Conservation (phyloP, 2,888 invertebrate species). For the Hypselothyrea guttata region DNA sequence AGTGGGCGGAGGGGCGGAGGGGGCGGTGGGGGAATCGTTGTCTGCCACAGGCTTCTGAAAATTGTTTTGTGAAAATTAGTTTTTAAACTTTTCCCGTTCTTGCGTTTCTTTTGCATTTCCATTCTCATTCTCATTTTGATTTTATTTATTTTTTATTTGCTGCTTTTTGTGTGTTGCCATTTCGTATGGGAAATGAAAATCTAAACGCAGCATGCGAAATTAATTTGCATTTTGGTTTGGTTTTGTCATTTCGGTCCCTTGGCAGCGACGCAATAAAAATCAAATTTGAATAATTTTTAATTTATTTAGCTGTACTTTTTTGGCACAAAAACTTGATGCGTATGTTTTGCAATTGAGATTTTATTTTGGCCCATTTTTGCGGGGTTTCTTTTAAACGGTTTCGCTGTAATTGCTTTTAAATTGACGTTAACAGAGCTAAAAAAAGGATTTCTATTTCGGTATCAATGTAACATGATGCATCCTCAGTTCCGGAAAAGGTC, state of each 20-base stretch:
- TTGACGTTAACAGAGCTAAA: slow-evolving; percentile 24
- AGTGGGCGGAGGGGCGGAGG: slow-evolving; percentile 1
- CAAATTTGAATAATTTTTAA: slow-evolving; percentile 75
- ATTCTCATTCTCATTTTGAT: slow-evolving; percentile 19
- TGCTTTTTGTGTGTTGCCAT: slow-evolving; percentile 4
- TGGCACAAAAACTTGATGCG: slow-evolving; percentile 3
- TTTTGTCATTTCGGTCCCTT: slow-evolving; percentile 40
- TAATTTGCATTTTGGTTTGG: slow-evolving; percentile 68
- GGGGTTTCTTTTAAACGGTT: slow-evolving; percentile 30
- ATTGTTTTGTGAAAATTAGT: slow-evolving; percentile 77
- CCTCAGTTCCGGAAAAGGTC: not conserved
- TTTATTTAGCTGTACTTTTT: slow-evolving; percentile 60
- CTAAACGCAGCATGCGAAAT: slow-evolving; percentile 65
- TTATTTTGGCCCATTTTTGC: slow-evolving; percentile 18
- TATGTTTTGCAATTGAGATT: slow-evolving; percentile 27
- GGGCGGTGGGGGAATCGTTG: slow-evolving; percentile 20
- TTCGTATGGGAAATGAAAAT: slow-evolving; percentile 47
- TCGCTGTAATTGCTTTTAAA: slow-evolving; percentile 55
- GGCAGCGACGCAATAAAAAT: slow-evolving; percentile 58
- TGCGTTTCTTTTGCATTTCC: slow-evolving; percentile 23
- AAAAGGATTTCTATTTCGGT: not conserved
- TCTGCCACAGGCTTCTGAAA: slow-evolving; percentile 56
- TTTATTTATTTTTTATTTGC: not conserved
- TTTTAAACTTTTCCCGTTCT: slow-evolving; percentile 65
- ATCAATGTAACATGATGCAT: not conserved